These are phyloP conservation scores for Orthosia gracilis DNA, from an alignment of 2,888 invertebrate species.

Conservation along the genomic window DNA sequence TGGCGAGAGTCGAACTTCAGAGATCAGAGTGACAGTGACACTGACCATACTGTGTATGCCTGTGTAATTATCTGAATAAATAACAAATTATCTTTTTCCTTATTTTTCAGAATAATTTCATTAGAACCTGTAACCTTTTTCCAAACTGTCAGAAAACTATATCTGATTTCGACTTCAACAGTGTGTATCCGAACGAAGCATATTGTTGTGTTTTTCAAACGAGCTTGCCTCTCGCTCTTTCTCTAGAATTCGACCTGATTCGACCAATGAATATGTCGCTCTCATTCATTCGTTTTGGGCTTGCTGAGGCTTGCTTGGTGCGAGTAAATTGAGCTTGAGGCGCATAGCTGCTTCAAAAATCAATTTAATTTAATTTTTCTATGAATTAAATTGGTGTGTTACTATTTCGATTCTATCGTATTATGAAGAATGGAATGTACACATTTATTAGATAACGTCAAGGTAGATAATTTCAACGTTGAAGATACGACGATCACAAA, in stretches of 20 bases:
- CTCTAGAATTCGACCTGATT: conserved; percentile 65
- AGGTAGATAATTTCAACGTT: conserved; percentile 88
- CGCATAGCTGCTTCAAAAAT: conserved; percentile 67
- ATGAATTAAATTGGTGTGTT: conserved; percentile 77
- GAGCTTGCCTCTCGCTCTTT: conserved; percentile 72
- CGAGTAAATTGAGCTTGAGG: conserved; percentile 63
- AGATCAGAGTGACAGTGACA: too few relatives aligned
- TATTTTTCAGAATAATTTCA: neutral
- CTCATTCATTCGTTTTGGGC: conserved; percentile 74
- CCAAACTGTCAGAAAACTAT: neutral
- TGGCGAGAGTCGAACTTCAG: too few relatives aligned
- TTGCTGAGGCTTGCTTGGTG: conserved; percentile 66
- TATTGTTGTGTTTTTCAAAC: conserved; percentile 74
- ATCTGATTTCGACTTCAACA: neutral
- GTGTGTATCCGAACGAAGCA: conserved; percentile 71
- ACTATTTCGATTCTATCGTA: conserved; percentile 72
- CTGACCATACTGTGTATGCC: neutral
- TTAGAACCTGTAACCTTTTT: too few relatives aligned
- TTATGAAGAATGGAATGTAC: conserved; percentile 93
- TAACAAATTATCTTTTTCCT: neutral
- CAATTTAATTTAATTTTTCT: conserved; percentile 73
- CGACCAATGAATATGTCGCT: conserved; percentile 72
- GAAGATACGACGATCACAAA: conserved; percentile 91
- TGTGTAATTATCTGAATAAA: conserved; percentile 2
- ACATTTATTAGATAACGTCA: conserved; percentile 93